Base-by-base conservation (phyloP, 1,140 invertebrate species). In the Hycleus cichorii region DNA sequence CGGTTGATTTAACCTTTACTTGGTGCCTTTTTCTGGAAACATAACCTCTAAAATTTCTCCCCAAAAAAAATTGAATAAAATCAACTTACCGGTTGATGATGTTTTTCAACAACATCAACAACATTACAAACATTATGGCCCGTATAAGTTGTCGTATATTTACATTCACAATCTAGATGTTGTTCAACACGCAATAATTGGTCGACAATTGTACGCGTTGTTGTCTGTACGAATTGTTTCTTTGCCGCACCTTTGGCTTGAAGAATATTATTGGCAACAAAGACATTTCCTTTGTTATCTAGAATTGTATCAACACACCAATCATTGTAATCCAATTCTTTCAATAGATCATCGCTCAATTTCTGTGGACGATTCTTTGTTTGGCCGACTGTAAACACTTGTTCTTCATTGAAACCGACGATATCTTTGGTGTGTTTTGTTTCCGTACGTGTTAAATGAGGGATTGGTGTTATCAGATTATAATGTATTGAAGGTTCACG, bases 281-380 rank as follows among this genome's bases (percentile, higher is more conserved):
- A 82, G 27, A 77, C 75, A 8, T 77, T 77, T 25, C 80, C 80
- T 18, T 77, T 75, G 50, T 75, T 75, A 77, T 80, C 63, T 7
- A 76, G 57, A 3, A 77, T 75, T 51, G 79, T 79, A 38, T 78
- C 77, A 55, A 80, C 76, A 55, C 83, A 83, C 65, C 80, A 78
- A 60, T 85, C 82, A 26, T 76, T 62, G 26, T 79, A 76, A 24
- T 68, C 67, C 6, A 85, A 58, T 42, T 81, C 80, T 18, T 69
- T 71, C 47, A 76, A 76, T 4, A 77, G 52, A 8, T 80, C 77
- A 40, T 63, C 76, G 46, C 18, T 18, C 18, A 18, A 18, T 18
- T 80, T 79, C 54, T 78, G 64, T 1, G 76, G 73, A 59, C 77
- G 80, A 64, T 82, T 83, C 67, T 84, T 85, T 46, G 70, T 77